Conservation (phyloP, 2,888 invertebrate species). For the Callimorpha dominula region DNA sequence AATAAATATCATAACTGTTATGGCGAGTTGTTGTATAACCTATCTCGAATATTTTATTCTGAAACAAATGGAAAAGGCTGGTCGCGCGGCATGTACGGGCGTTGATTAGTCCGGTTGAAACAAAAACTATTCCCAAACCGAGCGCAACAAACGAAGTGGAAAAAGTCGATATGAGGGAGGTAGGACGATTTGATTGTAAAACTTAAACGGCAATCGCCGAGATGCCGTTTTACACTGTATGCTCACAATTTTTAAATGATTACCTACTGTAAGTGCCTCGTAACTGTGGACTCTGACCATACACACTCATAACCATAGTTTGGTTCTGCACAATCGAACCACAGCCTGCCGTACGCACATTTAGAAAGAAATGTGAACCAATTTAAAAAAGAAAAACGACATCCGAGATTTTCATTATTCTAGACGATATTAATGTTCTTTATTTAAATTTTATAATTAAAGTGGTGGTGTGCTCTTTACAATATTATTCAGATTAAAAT, state of each 20-base stretch:
- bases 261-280: constrained; percentile 52
- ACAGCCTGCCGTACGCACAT: constrained; percentile 71
- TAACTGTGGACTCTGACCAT: constrained; percentile 44
- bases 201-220: constrained; percentile 80
- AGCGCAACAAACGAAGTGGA: constrained; percentile 82
- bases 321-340: constrained; percentile 73
- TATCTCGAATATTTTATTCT: constrained; percentile 60
- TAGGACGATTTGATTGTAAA: constrained; percentile 78
- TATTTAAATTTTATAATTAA: constrained; percentile 60
- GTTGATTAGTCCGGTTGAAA: constrained; percentile 83
- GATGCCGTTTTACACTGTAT: constrained; percentile 80
- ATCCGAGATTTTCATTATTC: constrained; percentile 76
- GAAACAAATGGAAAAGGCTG: constrained; percentile 66
- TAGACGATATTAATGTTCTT: constrained; percentile 55
- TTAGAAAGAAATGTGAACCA: constrained; percentile 77
- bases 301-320: constrained; percentile 77
- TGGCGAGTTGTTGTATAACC: constrained; percentile 50
- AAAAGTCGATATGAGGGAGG: constrained; percentile 82
- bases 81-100: constrained; percentile 72
- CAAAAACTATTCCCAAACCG: constrained; percentile 84
- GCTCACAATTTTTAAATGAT: constrained; percentile 80
- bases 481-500: constrained; percentile 55
- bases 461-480: constrained; percentile 33
- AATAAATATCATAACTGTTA: constrained; percentile 52
- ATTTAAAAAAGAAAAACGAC: constrained; percentile 78